phyloP scores from a whole-genome alignment of 2,888 invertebrate genomes.

The Tubulanus polymorphus region DNA sequence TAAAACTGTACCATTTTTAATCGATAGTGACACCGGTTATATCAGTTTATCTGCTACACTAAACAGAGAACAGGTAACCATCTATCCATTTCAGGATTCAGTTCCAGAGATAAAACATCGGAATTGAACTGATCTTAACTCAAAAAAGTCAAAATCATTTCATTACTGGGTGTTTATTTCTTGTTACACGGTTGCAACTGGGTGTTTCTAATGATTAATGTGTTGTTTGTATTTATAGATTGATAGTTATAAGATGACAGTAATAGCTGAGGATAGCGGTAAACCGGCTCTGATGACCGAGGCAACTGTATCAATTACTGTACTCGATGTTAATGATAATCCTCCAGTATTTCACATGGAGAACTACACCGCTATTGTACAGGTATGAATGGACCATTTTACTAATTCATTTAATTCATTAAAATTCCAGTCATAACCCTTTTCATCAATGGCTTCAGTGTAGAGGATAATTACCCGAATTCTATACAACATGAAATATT shows the following conservation, averaged over 20 bases:
- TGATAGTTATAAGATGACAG: constrained; percentile 68
- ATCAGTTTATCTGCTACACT: constrained; percentile 68
- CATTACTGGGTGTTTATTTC: too few relatives aligned
- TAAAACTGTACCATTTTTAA: constrained; percentile 40
- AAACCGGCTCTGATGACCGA: constrained; percentile 67
- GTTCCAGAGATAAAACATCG: too few relatives aligned
- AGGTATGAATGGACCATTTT: constrained; percentile 28
- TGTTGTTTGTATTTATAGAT: constrained; percentile 43
- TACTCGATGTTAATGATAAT: constrained; percentile 90
- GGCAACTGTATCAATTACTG: constrained; percentile 72
- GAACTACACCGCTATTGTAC: constrained; percentile 59
- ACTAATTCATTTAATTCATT: not conserved
- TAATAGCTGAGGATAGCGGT: constrained; percentile 79
- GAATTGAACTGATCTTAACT: too few relatives aligned
- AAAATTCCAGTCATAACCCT: too few relatives aligned
- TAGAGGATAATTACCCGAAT: too few relatives aligned
- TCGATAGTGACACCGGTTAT: constrained; percentile 50
- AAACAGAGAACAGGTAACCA: constrained; percentile 79
- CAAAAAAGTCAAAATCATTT: too few relatives aligned
- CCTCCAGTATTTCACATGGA: constrained; percentile 72
- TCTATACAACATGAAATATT: too few relatives aligned
- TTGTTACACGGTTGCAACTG: too few relatives aligned
- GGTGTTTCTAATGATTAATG: not conserved
- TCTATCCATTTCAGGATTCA: too few relatives aligned
- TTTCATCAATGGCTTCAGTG: too few relatives aligned